Conservation (phyloP, 2,888 invertebrate genomes). For the Ochropleura leucogaster region DNA sequence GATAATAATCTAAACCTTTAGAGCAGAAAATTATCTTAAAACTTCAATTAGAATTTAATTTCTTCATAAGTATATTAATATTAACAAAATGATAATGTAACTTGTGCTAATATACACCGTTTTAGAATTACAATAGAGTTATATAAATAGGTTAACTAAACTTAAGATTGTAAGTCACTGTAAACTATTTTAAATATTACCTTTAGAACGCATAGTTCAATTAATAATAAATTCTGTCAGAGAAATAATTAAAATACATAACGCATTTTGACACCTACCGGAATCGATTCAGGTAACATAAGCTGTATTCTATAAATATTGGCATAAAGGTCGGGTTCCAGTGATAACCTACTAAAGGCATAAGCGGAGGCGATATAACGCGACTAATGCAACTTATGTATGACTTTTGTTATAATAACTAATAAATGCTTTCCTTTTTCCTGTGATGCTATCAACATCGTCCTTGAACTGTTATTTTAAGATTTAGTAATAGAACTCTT, state of each 20-base stretch:
- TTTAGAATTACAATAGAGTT: constrained; percentile 23
- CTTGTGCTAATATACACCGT: constrained; percentile 25
- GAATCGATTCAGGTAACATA: constrained; percentile 40
- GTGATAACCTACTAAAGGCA: neutral
- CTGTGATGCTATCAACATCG: neutral
- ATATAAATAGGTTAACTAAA: constrained; percentile 19
- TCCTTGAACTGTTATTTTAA: neutral
- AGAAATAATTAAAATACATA: constrained; percentile 57
- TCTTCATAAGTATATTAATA: constrained; percentile 23
- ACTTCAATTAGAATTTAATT: constrained; percentile 50
- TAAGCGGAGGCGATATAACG: neutral
- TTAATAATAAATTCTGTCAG: constrained; percentile 49
- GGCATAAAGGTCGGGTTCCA: constrained; percentile 4
- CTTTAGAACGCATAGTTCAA: constrained; percentile 10
- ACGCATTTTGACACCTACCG: constrained; percentile 52
- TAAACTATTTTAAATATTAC: constrained; percentile 31
- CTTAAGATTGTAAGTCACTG: constrained; percentile 8
- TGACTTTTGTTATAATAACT: neutral
- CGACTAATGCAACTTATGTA: neutral
- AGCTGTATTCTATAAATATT: constrained; percentile 42
- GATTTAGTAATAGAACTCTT: neutral
- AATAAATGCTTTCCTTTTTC: neutral
- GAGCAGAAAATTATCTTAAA: constrained; percentile 60
- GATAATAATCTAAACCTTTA: constrained; percentile 57
- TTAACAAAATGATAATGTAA: constrained; percentile 39